phyloP scores from a whole-genome alignment of 2,113 vertebrate genomes.

The Cyphomyrus plagiostoma region DNA sequence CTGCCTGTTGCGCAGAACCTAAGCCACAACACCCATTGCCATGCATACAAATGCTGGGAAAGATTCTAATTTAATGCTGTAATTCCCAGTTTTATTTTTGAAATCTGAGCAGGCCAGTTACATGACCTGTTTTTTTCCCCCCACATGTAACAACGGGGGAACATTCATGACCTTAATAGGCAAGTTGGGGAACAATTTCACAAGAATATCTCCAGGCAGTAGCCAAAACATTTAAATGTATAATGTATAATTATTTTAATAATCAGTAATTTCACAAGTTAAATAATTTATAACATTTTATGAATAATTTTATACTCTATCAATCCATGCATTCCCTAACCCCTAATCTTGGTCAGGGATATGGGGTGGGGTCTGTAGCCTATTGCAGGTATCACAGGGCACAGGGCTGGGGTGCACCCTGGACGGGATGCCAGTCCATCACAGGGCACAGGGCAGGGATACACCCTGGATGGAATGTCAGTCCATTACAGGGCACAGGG shows the following conservation, averaged over 20 bases:
- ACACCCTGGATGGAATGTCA: not conserved
- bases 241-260: not conserved
- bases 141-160: not conserved
- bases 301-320: not conserved
- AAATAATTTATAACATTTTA: constrained; percentile 1
- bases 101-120: not conserved
- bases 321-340: not conserved
- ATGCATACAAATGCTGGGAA: not conserved
- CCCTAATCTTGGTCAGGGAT: not conserved
- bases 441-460: not conserved
- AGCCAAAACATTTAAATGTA: not conserved
- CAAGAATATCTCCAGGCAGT: not conserved
- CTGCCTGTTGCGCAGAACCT: not conserved
- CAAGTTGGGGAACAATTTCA: not conserved
- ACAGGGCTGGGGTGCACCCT: not conserved
- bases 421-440: not conserved
- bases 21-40: not conserved
- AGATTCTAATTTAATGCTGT: not conserved
- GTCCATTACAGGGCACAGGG: not conserved
- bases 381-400: not conserved
- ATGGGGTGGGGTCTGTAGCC: not conserved
- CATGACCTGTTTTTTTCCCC: not conserved
- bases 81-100: not conserved
- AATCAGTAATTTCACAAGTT: not conserved
- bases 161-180: not conserved